Conservation (phyloP, 2,113 vertebrate genomes). For the Neodontobutis hainanensis region DNA sequence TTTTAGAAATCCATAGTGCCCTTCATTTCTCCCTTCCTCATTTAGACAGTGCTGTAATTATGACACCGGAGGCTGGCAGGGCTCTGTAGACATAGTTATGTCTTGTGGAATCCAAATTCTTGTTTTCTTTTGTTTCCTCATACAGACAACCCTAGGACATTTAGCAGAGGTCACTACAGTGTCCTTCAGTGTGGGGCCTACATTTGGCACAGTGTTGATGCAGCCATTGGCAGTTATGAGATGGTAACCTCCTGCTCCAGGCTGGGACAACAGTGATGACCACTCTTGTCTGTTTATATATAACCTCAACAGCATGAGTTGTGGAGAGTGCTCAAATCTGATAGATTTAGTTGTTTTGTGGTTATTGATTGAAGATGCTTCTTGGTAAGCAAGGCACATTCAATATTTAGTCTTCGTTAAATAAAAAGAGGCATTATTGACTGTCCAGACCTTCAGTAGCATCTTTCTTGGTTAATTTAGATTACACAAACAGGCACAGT, state of each 20-base stretch:
- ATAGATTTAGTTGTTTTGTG: background rate
- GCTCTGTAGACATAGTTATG: background rate
- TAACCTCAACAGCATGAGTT: background rate
- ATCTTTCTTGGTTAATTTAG: conserved; percentile 1
- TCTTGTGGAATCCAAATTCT: background rate
- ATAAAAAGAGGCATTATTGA: conserved; percentile 13
- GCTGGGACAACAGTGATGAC: too few species aligned
- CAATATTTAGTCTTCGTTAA: conserved; percentile 3
- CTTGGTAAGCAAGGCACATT: background rate
- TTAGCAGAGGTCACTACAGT: conserved; percentile 43
- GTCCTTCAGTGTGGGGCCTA: conserved; percentile 52
- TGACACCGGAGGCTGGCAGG: too few species aligned
- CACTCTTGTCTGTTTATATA: too few species aligned
- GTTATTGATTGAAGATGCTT: background rate
- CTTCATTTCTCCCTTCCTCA: conserved; percentile 1
- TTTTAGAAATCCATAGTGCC: background rate
- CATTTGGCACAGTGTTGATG: conserved; percentile 34
- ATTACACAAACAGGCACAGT: conserved; percentile 5
- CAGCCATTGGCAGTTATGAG: conserved; percentile 33
- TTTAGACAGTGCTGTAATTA: too few species aligned
- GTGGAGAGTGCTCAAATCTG: background rate
- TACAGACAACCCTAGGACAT: conserved; percentile 17
- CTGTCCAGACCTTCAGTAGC: conserved; percentile 13
- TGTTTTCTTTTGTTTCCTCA: conserved; percentile 14
- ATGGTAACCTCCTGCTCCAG: conserved; percentile 40